Percentiles rank a stretch among this genome's conserved stretches.
These are phyloP conservation scores for Caenorhabditis japonica DNA, from an alignment of 2,888 invertebrate genomes.

Conservation along the genomic window DNA sequence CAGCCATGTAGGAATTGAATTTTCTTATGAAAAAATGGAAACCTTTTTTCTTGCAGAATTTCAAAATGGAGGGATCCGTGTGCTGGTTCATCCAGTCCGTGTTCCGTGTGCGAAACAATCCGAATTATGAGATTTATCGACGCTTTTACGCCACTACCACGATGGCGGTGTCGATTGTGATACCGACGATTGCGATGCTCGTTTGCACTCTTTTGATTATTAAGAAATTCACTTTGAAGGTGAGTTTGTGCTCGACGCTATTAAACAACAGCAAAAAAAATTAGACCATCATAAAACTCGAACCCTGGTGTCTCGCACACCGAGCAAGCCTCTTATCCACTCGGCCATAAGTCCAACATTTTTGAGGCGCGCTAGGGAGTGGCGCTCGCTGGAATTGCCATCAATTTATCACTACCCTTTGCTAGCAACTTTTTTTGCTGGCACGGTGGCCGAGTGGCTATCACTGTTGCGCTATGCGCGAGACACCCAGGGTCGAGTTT, in stretches of 20 bases:
- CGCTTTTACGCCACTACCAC: slow-evolving; percentile 64
- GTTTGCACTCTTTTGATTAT: slow-evolving; percentile 70
- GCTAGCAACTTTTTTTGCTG: too few species aligned
- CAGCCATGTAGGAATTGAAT: slow-evolving; percentile 11
- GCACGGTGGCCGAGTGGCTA: too few species aligned
- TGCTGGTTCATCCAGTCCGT: slow-evolving; percentile 56
- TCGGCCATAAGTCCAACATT: too few species aligned
- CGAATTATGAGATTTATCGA: slow-evolving; percentile 44
- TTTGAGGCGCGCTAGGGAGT: too few species aligned
- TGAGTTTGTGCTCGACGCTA: neutral
- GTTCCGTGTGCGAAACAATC: slow-evolving; percentile 49
- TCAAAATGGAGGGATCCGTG: slow-evolving; percentile 30
- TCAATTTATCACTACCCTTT: too few species aligned
- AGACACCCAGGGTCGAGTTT: too few species aligned
- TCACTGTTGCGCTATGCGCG: too few species aligned
- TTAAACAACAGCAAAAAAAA: neutral
- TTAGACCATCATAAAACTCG: too few species aligned
- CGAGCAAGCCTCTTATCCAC: too few species aligned
- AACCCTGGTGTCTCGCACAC: too few species aligned
- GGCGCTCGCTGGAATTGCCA: too few species aligned
- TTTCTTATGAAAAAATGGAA: neutral
- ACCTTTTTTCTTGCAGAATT: slow-evolving; percentile 8
- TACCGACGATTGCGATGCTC: slow-evolving; percentile 73
- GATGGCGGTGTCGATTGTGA: slow-evolving; percentile 67
- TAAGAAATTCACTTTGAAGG: slow-evolving; percentile 45